Evolutionary conservation across 1,140 invertebrate species (phyloP), one percentile per base, ranked within the genome.

Genomic region (Zaprionus gabonicus): DNA sequence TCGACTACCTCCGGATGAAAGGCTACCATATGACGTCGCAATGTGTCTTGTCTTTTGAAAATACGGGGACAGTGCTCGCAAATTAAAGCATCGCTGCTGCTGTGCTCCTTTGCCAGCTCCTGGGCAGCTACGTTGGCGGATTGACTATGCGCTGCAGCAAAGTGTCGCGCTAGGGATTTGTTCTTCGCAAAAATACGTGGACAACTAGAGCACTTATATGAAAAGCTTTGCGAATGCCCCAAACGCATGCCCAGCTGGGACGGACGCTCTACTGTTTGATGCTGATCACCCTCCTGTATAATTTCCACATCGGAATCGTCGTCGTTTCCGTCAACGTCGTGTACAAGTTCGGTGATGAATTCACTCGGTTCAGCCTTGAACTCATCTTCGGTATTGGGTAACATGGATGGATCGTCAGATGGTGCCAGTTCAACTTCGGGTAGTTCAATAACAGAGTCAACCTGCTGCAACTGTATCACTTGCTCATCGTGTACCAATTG

Each of bases 1-100:
- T n/a, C 59, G 10, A 59, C 27, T 4, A 56, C 79, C 7, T 80
- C 58, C 0, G 85, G 78, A 23, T 92, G 91, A 46, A 87, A 87
- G 0, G 87, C 81, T 25, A 36, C 7, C 66, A 92, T 72, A 23
- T 92, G 91, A 0, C 88, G 80, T 1, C 76, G 68, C 13, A 91
- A 49, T 10, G 94, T 94, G 60, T 94, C 93, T 53, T 92, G 93
- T 13, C 94, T 93, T 38, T 93, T 93, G 46, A 94, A 94, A 60
- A 93, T 93, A 34, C 94, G 94, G 17, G 93, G 92, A 70, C 94
- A 94, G n/a, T 93, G 81, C 36, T 93, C 84, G 62, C 94, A 94
- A 25, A 72, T 81, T 5, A 86, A 57, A 2, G 68, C 63, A 2
- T 60, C 77, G 7, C 57, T 69, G 72, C 93, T 91, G 68, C 93